Conservation (phyloP, 2,888 invertebrate species). For the Cynaeus angustus region DNA sequence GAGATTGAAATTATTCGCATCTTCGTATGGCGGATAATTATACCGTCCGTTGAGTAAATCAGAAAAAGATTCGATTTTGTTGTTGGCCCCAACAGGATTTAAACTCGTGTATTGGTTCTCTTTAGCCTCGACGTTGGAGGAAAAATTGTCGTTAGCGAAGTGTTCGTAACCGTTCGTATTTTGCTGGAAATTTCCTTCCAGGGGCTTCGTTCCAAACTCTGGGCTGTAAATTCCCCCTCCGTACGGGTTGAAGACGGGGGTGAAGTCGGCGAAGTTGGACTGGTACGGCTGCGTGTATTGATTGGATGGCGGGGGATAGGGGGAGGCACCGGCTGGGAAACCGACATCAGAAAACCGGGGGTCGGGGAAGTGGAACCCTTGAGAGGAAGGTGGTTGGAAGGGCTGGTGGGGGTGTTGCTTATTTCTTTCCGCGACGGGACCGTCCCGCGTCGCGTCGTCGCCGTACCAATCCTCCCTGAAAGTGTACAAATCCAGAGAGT, state of each 20-base stretch:
- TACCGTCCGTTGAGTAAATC: slow-evolving; percentile 77
- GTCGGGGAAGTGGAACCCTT: slow-evolving; percentile 68
- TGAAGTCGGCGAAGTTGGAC: slow-evolving; percentile 67
- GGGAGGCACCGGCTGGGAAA: slow-evolving; percentile 61
- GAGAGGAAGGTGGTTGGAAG: slow-evolving; percentile 55
- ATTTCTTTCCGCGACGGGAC: slow-evolving; percentile 55
- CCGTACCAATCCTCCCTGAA: slow-evolving; percentile 78
- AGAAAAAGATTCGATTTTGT: slow-evolving; percentile 82
- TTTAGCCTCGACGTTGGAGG: slow-evolving; percentile 70
- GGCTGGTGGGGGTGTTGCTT: slow-evolving; percentile 54
- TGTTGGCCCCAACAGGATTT: slow-evolving; percentile 79
- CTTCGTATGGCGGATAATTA: slow-evolving; percentile 73
- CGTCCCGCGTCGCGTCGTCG: slow-evolving; percentile 69
- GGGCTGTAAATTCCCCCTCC: slow-evolving; percentile 66
- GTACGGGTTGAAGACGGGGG: slow-evolving; percentile 73
- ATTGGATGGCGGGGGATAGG: slow-evolving; percentile 61
- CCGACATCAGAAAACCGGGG: slow-evolving; percentile 66
- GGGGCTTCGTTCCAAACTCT: slow-evolving; percentile 59
- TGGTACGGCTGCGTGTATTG: slow-evolving; percentile 67
- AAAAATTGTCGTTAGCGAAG: slow-evolving; percentile 71
- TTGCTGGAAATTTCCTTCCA: slow-evolving; percentile 69
- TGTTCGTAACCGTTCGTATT: slow-evolving; percentile 71
- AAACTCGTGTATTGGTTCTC: slow-evolving; percentile 81
- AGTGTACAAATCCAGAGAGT: slow-evolving; percentile 77
- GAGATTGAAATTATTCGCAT: slow-evolving; percentile 71